Evolutionary conservation across 2,888 invertebrate species (phyloP), one percentile per base, ranked within the genome.

Genomic region (Bellardia bayeri): DNA sequence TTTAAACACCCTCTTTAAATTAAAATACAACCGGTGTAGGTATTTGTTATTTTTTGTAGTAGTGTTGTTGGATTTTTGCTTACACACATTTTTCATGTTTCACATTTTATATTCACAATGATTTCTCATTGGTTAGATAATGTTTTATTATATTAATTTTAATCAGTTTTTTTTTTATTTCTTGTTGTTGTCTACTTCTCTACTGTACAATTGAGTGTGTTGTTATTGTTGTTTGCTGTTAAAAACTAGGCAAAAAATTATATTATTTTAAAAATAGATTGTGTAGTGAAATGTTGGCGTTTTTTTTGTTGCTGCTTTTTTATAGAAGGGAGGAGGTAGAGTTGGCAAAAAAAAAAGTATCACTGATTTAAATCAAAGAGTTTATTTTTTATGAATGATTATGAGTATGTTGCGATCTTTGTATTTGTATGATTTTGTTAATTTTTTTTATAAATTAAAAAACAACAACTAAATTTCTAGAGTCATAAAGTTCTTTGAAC

Each of bases 61-160:
- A 23, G 23, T 14, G 23, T 80, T 81, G 80, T 81, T 58, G 13
- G 13, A 30, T 61, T 49, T 49, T 54, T 81, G 33, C 37, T 11
- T 30, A 8, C 37, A 68, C 30, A 40, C n/a, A 76, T 45, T 51
- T 71, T 42, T 66, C 49, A 72, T 76, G 69, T 78, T 66, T 74
- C 23, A 71, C 37, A 76, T 80, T 74, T 68, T 45, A 7, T 68
- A 79, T 85, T 61, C 61, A 76, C 81, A 87, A 76, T 82, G 78
- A 66, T 78, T 85, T 87, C 85, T 87, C 82, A 87, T 85, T 87
- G 87, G 84, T 85, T 84, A 84, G 76, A 81, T 84, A 75, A 82
- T 82, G 16, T 75, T 74, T 64, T 63, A 82, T 86, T 56, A 51
- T 58, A 80, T 56, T 76, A 71, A 71, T 45, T 72, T 87, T 85